Base-by-base conservation (phyloP, 2,797 vertebrate species). In the Takifugu rubripes region DNA sequence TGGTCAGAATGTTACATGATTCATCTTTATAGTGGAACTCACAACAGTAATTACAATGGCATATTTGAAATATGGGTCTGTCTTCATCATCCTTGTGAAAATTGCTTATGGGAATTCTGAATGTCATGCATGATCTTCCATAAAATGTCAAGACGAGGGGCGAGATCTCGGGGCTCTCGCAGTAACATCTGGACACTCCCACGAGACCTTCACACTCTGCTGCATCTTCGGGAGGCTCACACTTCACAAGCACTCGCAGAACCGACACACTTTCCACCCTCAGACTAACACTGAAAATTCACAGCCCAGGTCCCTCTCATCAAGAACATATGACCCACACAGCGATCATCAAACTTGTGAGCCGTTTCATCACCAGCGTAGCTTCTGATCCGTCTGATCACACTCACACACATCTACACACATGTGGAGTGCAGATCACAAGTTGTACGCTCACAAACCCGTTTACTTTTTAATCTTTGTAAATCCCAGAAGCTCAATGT, bases 131-230 rank as follows among this genome's bases (percentile, higher is more conserved):
- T 54, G 47, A 42, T 43, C 50, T n/a, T 52, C 15, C 15, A 14
- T 48, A 74, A 75, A 81, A 81, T 81, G 75, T 66, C 74, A 76
- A 59, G 45, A 33, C 26, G 40, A 27, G 40, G 14, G 8, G 52
- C 24, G 17, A 31, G 33, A 14, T 16, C 56, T 54, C 0, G 0
- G 25, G 45, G 64, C 52, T 82, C 29, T 71, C 61, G 66, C 60
- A 27, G 64, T 67, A 79, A 87, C 85, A 85, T 85, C 80, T 78
- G 76, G 71, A 76, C 70, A 73, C 83, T 79, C 85, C 84, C 73
- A 85, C 81, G 59, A 61, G 75, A 72, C 70, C 70, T 77, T 86
- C 70, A 78, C 84, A 80, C 77, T 25, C 48, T 0, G 15, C 47
- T 14, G 31, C 58, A 52, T 62, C 52, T 50, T 66, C 54, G 60